phyloP scores from a whole-genome alignment of 2,113 vertebrate species.

The Potamarius usumacintae region DNA sequence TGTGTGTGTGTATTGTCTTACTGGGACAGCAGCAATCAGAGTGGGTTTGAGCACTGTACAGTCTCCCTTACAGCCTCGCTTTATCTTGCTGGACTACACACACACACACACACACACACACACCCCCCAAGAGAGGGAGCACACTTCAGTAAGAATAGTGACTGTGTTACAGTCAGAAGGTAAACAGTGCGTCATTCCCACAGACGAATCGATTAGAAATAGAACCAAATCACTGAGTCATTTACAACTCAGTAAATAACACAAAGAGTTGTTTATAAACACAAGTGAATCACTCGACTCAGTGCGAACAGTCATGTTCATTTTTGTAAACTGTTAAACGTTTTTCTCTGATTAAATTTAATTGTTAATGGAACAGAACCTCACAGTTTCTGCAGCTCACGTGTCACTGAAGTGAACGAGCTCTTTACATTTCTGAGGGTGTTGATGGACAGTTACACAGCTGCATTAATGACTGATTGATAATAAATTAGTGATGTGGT shows the following conservation, averaged over 20 bases:
- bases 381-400: too few species aligned
- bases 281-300: neutral
- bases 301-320: too few species aligned
- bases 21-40: conserved; percentile 94
- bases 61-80: conserved; percentile 94
- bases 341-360: too few species aligned
- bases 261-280: neutral
- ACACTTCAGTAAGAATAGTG: neutral
- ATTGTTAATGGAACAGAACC: too few species aligned
- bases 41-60: conserved; percentile 86
- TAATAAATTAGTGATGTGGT: neutral
- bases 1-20: conserved; percentile 63
- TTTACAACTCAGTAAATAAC: neutral
- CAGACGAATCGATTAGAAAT: too few species aligned
- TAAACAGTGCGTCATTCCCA: too few species aligned
- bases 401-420: too few species aligned
- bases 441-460: neutral
- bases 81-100: conserved; percentile 92
- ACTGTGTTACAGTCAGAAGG: neutral
- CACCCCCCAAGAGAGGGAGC: neutral
- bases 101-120: conserved; percentile 40
- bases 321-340: too few species aligned
- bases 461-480: neutral
- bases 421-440: too few species aligned
- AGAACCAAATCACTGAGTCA: neutral